These are phyloP conservation scores for Leptoteleia sp. DNA, from an alignment of 1,140 invertebrate species.

Conservation along the genomic window DNA sequence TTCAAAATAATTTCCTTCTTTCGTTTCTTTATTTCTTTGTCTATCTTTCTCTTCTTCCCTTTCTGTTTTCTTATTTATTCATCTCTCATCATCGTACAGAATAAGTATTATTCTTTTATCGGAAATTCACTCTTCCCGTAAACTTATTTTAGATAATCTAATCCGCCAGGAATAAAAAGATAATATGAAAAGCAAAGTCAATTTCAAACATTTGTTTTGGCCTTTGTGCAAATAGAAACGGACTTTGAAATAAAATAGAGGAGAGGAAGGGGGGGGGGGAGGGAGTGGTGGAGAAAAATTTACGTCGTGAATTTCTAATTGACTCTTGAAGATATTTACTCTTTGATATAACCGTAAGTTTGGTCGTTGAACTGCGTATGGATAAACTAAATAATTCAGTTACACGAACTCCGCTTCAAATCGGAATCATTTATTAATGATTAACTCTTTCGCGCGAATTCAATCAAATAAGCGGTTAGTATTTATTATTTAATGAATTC, in stretches of 20 bases:
- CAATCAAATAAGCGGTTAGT: not conserved
- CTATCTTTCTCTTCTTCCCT: no score
- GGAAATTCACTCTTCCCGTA: conserved; percentile 3
- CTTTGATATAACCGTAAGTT: not conserved
- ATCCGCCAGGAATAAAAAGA: not conserved
- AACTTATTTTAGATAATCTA: conserved; percentile 14
- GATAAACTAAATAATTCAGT: conserved; percentile 1
- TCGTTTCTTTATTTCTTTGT: not conserved
- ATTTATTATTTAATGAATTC: not conserved
- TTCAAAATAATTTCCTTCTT: conserved; percentile 13
- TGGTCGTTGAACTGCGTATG: not conserved
- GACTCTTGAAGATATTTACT: not conserved
- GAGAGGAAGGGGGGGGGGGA: no score
- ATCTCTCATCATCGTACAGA: no score
- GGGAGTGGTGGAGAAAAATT: not conserved
- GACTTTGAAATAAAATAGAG: no score
- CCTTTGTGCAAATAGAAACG: not conserved
- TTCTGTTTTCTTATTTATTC: no score
- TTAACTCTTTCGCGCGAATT: not conserved
- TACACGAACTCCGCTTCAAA: not conserved
- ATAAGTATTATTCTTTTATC: no score
- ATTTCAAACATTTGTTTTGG: conserved; percentile 6
- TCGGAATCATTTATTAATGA: not conserved
- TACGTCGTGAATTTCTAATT: not conserved
- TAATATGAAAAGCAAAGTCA: not conserved